Percentiles rank a stretch among this genome's conserved stretches.
phyloP scores from a whole-genome alignment of 2,113 vertebrate species.

The Promerops cafer region DNA sequence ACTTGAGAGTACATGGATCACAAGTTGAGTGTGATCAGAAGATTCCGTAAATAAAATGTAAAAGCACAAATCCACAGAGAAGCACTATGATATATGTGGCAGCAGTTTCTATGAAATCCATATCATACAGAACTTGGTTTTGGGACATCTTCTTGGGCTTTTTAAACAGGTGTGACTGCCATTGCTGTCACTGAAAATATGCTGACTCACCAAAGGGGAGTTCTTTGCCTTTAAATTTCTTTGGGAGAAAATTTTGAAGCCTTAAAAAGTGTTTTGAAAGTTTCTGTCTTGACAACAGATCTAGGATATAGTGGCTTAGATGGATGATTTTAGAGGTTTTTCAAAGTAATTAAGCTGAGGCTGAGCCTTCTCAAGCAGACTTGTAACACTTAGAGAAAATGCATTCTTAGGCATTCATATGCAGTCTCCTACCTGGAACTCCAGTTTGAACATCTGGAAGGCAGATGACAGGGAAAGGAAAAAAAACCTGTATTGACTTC shows the following conservation, averaged over 20 bases:
- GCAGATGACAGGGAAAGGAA: not conserved
- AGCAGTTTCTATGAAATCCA: not conserved
- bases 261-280: not conserved
- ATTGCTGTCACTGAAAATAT: not conserved
- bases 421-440: not conserved
- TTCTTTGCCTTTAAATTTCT: not conserved
- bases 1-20: not conserved
- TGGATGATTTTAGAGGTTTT: not conserved
- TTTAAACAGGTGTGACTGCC: not conserved
- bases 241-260: not conserved
- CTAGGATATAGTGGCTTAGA: not conserved
- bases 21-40: not conserved
- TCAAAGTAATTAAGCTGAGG: not conserved
- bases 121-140: not conserved
- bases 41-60: not conserved
- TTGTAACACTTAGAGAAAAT: not conserved
- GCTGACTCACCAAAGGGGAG: not conserved
- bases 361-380: not conserved
- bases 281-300: not conserved
- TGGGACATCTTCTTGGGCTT: not conserved
- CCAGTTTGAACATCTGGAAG: not conserved
- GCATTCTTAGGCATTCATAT: not conserved
- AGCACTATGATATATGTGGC: not conserved
- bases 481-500: not conserved
- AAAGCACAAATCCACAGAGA: not conserved